phyloP scores from a whole-genome alignment of 2,888 invertebrate genomes.

The Colletes collaris region DNA sequence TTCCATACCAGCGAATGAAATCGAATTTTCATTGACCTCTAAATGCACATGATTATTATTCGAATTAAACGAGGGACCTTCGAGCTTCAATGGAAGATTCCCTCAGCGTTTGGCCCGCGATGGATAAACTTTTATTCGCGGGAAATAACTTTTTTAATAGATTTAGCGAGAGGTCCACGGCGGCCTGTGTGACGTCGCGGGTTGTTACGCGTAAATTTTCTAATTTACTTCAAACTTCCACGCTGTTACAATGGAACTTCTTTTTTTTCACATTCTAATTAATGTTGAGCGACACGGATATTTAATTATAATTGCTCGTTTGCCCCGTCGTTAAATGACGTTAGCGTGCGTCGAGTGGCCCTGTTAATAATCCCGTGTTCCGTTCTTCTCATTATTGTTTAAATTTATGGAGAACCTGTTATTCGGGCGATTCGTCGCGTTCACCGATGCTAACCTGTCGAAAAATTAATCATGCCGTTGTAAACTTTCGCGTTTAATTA shows the following conservation, averaged over 20 bases:
- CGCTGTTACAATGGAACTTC: slow-evolving; percentile 28
- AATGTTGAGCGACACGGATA: slow-evolving; percentile 34
- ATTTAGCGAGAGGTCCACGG: slow-evolving; percentile 18
- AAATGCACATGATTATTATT: slow-evolving; percentile 27
- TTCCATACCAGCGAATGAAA: too few species aligned
- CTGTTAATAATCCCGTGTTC: slow-evolving; percentile 2
- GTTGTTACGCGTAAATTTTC: slow-evolving; percentile 25
- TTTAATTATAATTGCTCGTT: slow-evolving; percentile 39
- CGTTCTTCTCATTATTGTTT: not conserved
- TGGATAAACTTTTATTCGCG: slow-evolving; percentile 46
- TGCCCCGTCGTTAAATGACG: slow-evolving; percentile 7
- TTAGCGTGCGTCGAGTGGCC: not conserved
- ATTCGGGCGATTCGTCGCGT: slow-evolving; percentile 9
- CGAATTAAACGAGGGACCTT: slow-evolving; percentile 43
- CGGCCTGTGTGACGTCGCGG: too few species aligned
- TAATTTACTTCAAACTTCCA: slow-evolving; percentile 43
- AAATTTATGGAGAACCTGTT: not conserved
- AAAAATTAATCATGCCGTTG: slow-evolving; percentile 52
- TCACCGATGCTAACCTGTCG: slow-evolving; percentile 6
- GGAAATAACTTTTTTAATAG: slow-evolving; percentile 53
- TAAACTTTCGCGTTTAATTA: slow-evolving; percentile 61
- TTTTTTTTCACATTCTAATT: slow-evolving; percentile 45
- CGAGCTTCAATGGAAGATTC: slow-evolving; percentile 25
- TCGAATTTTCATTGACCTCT: too few species aligned
- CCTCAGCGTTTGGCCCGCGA: not conserved